These are phyloP conservation scores for Drosophila virilis DNA, from an alignment of 1,140 invertebrate genomes.

Conservation along the genomic window DNA sequence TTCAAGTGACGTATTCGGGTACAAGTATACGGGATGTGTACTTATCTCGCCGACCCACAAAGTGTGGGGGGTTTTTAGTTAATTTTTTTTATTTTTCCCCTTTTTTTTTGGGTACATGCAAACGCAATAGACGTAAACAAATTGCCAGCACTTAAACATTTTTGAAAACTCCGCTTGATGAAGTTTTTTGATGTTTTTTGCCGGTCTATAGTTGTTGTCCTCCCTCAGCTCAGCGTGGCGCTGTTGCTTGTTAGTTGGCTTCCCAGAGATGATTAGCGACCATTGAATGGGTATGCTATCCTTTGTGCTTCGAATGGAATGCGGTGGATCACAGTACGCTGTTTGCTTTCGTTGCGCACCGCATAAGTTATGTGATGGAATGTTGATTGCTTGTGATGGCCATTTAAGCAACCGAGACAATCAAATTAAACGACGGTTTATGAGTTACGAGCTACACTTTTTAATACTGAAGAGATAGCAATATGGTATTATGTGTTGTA, in stretches of 20 bases:
- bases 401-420: slow-evolving; percentile 33
- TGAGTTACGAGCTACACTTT: background rate
- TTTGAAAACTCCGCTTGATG: slow-evolving; percentile 72
- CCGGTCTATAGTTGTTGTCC: slow-evolving; percentile 31
- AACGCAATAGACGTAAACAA: slow-evolving; percentile 73
- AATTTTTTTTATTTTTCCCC: slow-evolving; percentile 11
- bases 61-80: slow-evolving; percentile 11
- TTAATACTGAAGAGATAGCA: background rate
- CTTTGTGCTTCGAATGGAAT: slow-evolving; percentile 23
- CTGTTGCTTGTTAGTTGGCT: slow-evolving; percentile 63
- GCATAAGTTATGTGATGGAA: slow-evolving; percentile 60
- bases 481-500: too few species aligned
- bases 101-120: slow-evolving; percentile 21
- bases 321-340: slow-evolving; percentile 1
- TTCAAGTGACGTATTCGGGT: slow-evolving; percentile 47
- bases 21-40: slow-evolving; percentile 57
- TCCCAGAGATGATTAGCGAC: slow-evolving; percentile 61
- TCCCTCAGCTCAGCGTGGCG: slow-evolving; percentile 13
- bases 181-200: slow-evolving; percentile 58
- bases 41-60: slow-evolving; percentile 51
- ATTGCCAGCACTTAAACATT: slow-evolving; percentile 75
- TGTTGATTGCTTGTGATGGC: slow-evolving; percentile 31
- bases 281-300: slow-evolving; percentile 18
- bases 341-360: slow-evolving; percentile 17
- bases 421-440: slow-evolving; percentile 32